Evolutionary conservation across 1,140 invertebrate genomes (phyloP).

Genomic region (Conus ventricosus): DNA sequence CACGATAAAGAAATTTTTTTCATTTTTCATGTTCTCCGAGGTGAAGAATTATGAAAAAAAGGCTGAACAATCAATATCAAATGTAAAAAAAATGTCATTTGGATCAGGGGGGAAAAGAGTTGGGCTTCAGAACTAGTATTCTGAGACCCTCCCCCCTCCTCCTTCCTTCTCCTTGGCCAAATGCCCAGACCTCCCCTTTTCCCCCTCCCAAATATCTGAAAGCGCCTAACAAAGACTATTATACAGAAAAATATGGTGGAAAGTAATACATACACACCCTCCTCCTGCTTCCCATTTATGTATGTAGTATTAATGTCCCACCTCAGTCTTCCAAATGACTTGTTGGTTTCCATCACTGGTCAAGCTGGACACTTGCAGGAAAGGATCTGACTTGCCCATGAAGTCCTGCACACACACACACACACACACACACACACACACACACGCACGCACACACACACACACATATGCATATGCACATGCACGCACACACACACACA

Average conservation of each 20-base stretch:
- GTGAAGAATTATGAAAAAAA: no score
- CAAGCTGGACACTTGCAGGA: conserved; percentile 77
- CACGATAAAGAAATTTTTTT: no score
- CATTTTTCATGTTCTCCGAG: no score
- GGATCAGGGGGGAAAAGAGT: background rate
- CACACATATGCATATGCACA: background rate
- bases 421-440: background rate
- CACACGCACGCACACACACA: background rate
- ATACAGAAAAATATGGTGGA: background rate
- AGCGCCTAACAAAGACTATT: background rate
- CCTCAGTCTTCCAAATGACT: conserved; percentile 67
- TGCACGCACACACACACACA: background rate
- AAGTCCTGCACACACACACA: conserved; percentile 73
- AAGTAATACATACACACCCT: background rate
- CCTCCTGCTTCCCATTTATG: background rate
- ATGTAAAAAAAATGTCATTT: background rate
- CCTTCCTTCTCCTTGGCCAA: no score
- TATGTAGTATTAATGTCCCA: conserved; percentile 28
- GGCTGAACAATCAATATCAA: no score
- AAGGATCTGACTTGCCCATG: conserved; percentile 79
- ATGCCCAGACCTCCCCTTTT: no score
- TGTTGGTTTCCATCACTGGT: conserved; percentile 73
- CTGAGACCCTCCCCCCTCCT: background rate
- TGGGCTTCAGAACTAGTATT: background rate
- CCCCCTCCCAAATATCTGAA: no score